These are phyloP conservation scores for cattle (Bos taurus) DNA, from an alignment of 2,113 vertebrate species.

Conservation along the genomic window ARS-UCD2.0 NC_037357.1:20245501-20246000, in stretches of 20 bases:
- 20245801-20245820: neutral
- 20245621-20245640: neutral
- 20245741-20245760: neutral
- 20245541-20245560: neutral
- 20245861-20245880: neutral
- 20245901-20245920: neutral
- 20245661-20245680: neutral
- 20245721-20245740: neutral
- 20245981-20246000: neutral
- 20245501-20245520: neutral
- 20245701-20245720: neutral
- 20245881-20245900: neutral
- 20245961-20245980: neutral
- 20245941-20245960: neutral
- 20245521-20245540: neutral
- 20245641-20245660: neutral
- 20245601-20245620: neutral
- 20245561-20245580: neutral
- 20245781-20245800: neutral
- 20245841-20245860: neutral
- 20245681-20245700: slow-evolving; percentile 4
- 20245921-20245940: neutral
- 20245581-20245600: neutral
- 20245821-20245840: neutral
- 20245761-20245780: neutral